Evolutionary conservation across 2,888 invertebrate genomes (phyloP).

Genomic region (Aplocera efformata): DNA sequence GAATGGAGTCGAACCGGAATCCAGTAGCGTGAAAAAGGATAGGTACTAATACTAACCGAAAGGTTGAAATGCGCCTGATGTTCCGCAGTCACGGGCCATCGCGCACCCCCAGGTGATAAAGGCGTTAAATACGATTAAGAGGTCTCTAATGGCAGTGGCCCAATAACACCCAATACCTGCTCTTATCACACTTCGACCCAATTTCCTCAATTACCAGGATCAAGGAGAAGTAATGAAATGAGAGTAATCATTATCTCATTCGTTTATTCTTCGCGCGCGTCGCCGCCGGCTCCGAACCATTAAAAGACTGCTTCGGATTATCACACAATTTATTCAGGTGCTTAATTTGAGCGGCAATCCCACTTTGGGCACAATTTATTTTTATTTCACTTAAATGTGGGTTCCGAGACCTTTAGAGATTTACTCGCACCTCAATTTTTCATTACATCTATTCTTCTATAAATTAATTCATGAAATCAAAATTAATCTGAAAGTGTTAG

Average conservation of each 20-base stretch:
- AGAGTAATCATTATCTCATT: conserved; percentile 76
- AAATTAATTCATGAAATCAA: conserved; percentile 4
- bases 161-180: conserved; percentile 60
- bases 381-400: conserved; percentile 74
- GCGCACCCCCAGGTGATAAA: conserved; percentile 73
- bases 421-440: conserved; percentile 56
- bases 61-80: conserved; percentile 42
- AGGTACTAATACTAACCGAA: conserved; percentile 39
- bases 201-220: conserved; percentile 78
- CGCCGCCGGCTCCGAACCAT: conserved; percentile 65
- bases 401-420: conserved; percentile 54
- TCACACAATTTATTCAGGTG: conserved; percentile 80
- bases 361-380: conserved; percentile 74
- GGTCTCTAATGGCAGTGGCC: conserved; percentile 62
- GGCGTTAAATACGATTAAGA: conserved; percentile 74
- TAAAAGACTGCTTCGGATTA: conserved; percentile 76
- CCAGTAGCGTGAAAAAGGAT: conserved; percentile 33
- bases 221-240: conserved; percentile 77
- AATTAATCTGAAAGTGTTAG: conserved; percentile 6
- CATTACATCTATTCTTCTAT: conserved; percentile 48
- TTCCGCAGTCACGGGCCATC: conserved; percentile 54
- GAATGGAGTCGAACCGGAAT: conserved; percentile 30
- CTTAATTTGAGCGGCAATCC: conserved; percentile 77
- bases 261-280: conserved; percentile 64
- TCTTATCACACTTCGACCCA: conserved; percentile 72